Base-by-base conservation (phyloP, 2,888 invertebrate species). In the Archips crataeganus region DNA sequence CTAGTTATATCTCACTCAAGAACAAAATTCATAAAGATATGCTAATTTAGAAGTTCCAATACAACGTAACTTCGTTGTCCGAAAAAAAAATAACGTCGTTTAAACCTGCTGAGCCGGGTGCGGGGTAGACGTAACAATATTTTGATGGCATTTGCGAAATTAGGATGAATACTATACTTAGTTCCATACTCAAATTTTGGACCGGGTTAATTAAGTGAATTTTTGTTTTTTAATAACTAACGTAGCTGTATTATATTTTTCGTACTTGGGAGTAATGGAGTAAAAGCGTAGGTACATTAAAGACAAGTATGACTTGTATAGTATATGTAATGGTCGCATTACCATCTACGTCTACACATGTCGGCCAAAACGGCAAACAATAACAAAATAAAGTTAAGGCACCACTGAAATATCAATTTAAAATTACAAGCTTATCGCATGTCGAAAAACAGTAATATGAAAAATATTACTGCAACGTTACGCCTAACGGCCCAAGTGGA, bases 341-440 rank as follows among this genome's bases (percentile, higher is more conserved):
- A 34, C 51, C 61, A 62, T 69, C 15, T 69, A 23, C 45, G 23
- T 51, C 36, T 61, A 23, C 39, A 11, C 68, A 34, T 61, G 62
- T 62, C 39, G 23, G 49, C 69, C 15, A 62, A 69, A 61, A 61
- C 6, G 39, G 69, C 61, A 39, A 36, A 69, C 69, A 51, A 69
- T 61, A 69, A 51, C 15, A 62, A 11, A 23, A 64, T 64, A 61
- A 64, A 47, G 47, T 23, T 61, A 69, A 49, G 13, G 32, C 36
- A n/a, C 15, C 13, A 36, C 39, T 65, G 34, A 47, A 10, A 32
- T n/a, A 5, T 59, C 32, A 34, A 47, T 2, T 42, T 47, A 34
- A 47, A 47, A 49, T 69, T 1, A 9, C 23, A 36, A 60, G 49
- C 4, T 49, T 13, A 66, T 66, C 11, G 39, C 42, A 51, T 51